Evolutionary conservation across 2,888 invertebrate genomes (phyloP), one percentile per base, ranked within the genome.

Genomic region (Hypsopygia costalis): DNA sequence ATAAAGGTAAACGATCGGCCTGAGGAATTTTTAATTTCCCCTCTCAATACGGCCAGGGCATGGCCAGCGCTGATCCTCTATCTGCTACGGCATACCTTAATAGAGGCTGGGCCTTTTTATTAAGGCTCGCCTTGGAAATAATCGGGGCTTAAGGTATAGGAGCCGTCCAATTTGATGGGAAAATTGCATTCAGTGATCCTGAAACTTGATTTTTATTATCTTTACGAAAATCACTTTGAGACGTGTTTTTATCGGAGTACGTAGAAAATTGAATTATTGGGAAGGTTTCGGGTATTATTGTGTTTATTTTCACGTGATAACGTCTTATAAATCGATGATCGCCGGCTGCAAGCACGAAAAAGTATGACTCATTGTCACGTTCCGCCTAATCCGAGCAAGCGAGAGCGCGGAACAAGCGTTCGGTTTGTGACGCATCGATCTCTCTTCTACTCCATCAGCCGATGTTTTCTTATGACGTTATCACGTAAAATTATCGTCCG

Each of bases 171-270:
- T 50, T 47, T 47, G 43, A 32, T 39, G 44, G 40, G 37, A 32
- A 44, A 40, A 46, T 43, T 46, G 45, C 40, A 45, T 36, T 22
- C 47, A 44, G 33, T 45, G 49, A 43, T 41, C 46, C 40, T 35
- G 47, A 45, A 50, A 45, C 33, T 45, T 44, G 41, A 43, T 48
- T 45, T 47, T 43, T 48, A 48, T 48, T 49, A 34, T 39, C 16
- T 31, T 31, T 31, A 6, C 4, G 31, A 32, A 36, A 38, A 31
- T 36, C 21, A 8, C 30, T 37, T 31, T 31, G 21, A 30, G 30
- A 1, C 3, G 25, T 25, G n/a, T 25, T 25, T 25, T 25, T 25
- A 25, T 25, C 6, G 8, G 25, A 8, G 8, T 4, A 25, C 3
- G 25, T 7, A 6, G 25, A 25, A 25, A 5, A 25, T 25, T 25